Conservation (phyloP, 2,888 invertebrate genomes). For the Beris chalybata region DNA sequence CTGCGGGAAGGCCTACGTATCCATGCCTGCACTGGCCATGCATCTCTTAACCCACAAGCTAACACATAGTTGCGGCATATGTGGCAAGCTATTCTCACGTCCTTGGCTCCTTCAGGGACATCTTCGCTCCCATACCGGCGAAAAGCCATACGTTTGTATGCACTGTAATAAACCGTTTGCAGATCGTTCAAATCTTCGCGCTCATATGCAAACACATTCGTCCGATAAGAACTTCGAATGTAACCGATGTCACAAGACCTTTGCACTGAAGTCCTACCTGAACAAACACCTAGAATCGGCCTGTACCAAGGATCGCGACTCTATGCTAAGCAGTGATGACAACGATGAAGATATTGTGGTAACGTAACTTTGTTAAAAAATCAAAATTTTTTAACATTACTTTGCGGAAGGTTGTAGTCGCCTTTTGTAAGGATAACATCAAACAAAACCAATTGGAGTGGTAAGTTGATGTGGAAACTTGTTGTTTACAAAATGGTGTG, state of each 20-base stretch:
- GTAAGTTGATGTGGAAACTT: no score
- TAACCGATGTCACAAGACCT: conserved; percentile 82
- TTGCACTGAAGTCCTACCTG: conserved; percentile 92
- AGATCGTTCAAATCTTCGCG: conserved; percentile 88
- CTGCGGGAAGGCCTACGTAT: conserved; percentile 95
- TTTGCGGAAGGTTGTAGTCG: no score
- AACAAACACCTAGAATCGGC: conserved; percentile 94
- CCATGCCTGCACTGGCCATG: conserved; percentile 97
- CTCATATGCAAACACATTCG: conserved; percentile 95
- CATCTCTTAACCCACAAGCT: conserved; percentile 91
- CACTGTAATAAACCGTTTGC: conserved; percentile 94
- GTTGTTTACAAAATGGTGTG: no score
- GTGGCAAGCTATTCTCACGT: conserved; percentile 92
- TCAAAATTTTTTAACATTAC: no score
- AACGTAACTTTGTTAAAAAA: conserved; percentile 44
- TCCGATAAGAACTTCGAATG: conserved; percentile 88
- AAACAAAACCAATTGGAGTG: no score
- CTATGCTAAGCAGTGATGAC: conserved; percentile 41
- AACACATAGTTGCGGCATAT: conserved; percentile 87
- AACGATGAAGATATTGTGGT: conserved; percentile 56
- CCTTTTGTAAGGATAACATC: no score
- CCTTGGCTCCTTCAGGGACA: conserved; percentile 93
- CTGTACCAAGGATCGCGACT: conserved; percentile 65
- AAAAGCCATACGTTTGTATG: conserved; percentile 92
- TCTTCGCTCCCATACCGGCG: conserved; percentile 87